A percentile compares a stretch with the other conserved stretches of the same genome.
Conservation (phyloP, 2,797 vertebrate species). For the Xenopus petersii region DNA sequence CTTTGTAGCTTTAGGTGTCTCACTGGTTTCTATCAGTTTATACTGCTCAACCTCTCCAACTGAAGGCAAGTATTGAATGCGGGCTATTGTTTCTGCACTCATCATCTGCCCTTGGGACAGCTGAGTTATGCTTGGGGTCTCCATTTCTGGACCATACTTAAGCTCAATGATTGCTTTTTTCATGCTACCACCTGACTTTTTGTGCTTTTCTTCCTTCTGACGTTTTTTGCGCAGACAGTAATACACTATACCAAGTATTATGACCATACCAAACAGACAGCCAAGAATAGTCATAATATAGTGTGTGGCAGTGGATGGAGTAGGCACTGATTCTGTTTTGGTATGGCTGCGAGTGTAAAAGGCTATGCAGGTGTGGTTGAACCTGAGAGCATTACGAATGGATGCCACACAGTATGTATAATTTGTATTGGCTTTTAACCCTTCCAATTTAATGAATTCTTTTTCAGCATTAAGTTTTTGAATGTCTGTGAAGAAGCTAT, state of each 20-base stretch:
- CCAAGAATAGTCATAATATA: slow-evolving; percentile 96
- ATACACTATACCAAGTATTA: slow-evolving; percentile 89
- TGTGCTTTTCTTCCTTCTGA: slow-evolving; percentile 90
- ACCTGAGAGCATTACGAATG: slow-evolving; percentile 83
- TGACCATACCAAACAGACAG: slow-evolving; percentile 96
- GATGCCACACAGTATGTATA: slow-evolving; percentile 97
- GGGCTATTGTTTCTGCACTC: slow-evolving; percentile 80
- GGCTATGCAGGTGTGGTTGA: slow-evolving; percentile 94
- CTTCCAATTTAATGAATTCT: slow-evolving; percentile 85
- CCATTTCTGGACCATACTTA: slow-evolving; percentile 90
- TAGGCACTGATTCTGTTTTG: slow-evolving; percentile 66
- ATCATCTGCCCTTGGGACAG: slow-evolving; percentile 91
- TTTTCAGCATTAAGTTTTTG: slow-evolving; percentile 80
- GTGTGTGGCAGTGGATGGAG: slow-evolving; percentile 85
- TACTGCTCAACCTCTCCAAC: slow-evolving; percentile 85
- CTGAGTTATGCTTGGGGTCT: slow-evolving; percentile 88
- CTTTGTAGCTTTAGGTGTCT: slow-evolving; percentile 90
- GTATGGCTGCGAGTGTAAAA: slow-evolving; percentile 76
- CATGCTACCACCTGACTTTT: slow-evolving; percentile 81
- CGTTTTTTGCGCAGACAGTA: slow-evolving; percentile 88
- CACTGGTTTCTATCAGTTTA: slow-evolving; percentile 85
- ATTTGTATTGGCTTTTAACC: slow-evolving; percentile 86
- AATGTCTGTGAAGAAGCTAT: slow-evolving; percentile 86
- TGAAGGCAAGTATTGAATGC: slow-evolving; percentile 88
- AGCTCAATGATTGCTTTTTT: slow-evolving; percentile 96